Conservation (phyloP, 1,140 invertebrate species). For the Psilanteris sp. region DNA sequence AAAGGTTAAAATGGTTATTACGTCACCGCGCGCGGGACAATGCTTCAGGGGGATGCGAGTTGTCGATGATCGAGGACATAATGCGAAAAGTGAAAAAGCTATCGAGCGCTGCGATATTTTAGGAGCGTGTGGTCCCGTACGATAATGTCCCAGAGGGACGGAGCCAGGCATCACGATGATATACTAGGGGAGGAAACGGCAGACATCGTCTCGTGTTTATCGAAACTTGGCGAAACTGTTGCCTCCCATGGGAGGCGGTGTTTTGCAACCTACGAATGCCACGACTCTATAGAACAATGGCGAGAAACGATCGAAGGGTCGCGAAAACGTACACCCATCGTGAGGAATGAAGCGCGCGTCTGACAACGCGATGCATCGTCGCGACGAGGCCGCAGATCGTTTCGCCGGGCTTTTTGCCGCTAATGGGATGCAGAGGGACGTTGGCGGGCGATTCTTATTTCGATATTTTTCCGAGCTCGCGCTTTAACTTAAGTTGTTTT, state of each 20-base stretch:
- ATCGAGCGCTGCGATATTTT: constrained; percentile 57
- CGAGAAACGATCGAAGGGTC: constrained; percentile 30
- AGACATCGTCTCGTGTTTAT: constrained; percentile 65
- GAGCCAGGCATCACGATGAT: constrained; percentile 44
- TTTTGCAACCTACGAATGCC: constrained; percentile 40
- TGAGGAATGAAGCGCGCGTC: constrained; percentile 25
- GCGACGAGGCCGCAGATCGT: constrained; percentile 12
- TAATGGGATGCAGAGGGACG: constrained; percentile 2
- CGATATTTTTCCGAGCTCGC: too few relatives aligned
- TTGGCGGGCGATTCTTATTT: constrained; percentile 18
- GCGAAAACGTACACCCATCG: constrained; percentile 11
- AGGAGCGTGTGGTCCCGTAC: constrained; percentile 57
- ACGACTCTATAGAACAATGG: constrained; percentile 24
- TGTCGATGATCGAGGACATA: constrained; percentile 65
- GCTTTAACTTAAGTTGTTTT: constrained; percentile 38
- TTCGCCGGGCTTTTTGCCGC: constrained; percentile 8
- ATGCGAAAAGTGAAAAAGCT: constrained; percentile 68
- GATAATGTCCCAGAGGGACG: constrained; percentile 64
- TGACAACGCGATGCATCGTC: constrained; percentile 16
- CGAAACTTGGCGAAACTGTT: constrained; percentile 60
- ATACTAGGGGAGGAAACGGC: constrained; percentile 52
- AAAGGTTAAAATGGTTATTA: constrained; percentile 59
- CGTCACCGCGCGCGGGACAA: constrained; percentile 47
- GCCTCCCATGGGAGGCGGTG: constrained; percentile 55
- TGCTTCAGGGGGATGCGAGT: constrained; percentile 37